Evolutionary conservation across 2,888 invertebrate species (phyloP).

Genomic region (Taphrorychus bicolor): DNA sequence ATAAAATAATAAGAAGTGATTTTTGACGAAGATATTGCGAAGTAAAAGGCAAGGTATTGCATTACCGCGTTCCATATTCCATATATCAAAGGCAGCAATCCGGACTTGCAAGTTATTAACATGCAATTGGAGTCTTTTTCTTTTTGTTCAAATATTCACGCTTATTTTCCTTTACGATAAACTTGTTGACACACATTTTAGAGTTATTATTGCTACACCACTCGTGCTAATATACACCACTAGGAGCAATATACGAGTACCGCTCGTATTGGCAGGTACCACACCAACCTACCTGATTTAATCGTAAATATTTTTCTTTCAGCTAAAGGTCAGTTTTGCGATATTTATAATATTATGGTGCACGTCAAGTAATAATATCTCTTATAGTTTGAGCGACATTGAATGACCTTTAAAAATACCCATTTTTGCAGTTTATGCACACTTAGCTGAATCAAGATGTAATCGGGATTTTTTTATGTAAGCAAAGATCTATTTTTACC

Average conservation of each 20-base stretch:
- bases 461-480: no score
- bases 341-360: constrained; percentile 7
- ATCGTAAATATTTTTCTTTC: constrained; percentile 20
- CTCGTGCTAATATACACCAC: background rate
- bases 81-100: background rate
- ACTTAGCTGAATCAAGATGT: no score
- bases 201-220: constrained; percentile 10
- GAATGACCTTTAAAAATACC: no score
- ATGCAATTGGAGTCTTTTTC: background rate
- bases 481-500: no score
- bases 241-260: no score
- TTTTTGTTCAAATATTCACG: background rate
- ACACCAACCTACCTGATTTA: constrained; percentile 15
- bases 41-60: background rate
- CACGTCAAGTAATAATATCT: constrained; percentile 14
- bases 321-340: constrained; percentile 21
- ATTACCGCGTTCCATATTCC: background rate
- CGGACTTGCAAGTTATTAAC: background rate
- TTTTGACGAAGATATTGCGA: background rate
- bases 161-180: constrained; percentile 6
- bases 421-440: no score
- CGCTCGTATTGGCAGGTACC: background rate
- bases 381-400: no score
- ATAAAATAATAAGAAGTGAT: no score
- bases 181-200: constrained; percentile 24